Evolutionary conservation across 2,797 vertebrate genomes (phyloP).

Genomic region (Macropodus opercularis): DNA sequence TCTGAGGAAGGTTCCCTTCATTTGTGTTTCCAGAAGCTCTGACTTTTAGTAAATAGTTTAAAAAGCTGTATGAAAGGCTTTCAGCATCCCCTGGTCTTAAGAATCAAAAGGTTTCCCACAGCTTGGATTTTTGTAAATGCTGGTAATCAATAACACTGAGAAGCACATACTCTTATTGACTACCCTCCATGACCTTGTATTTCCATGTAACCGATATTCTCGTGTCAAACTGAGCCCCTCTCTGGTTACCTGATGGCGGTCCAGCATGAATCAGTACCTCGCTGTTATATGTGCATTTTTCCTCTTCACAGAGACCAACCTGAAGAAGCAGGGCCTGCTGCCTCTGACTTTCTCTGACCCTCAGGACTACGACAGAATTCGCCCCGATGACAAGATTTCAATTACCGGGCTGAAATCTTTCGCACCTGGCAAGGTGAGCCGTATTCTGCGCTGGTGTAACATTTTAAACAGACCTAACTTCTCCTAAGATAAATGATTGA

Average conservation of each 20-base stretch:
- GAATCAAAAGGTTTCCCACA: background rate
- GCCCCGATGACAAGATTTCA: conserved; percentile 91
- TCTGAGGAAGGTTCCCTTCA: background rate
- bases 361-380: conserved; percentile 91
- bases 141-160: conserved; percentile 15
- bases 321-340: conserved; percentile 82
- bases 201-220: conserved; percentile 21
- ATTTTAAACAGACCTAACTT: background rate
- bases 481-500: conserved; percentile 3
- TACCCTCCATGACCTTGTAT: conserved; percentile 41
- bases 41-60: background rate
- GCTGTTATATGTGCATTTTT: background rate
- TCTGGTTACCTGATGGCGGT: conserved; percentile 33
- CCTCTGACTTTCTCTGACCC: conserved; percentile 91
- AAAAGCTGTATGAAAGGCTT: background rate
- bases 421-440: conserved; percentile 88
- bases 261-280: conserved; percentile 1
- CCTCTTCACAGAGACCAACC: conserved; percentile 75
- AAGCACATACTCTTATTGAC: conserved; percentile 1
- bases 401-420: conserved; percentile 87
- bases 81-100: background rate
- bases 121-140: background rate
- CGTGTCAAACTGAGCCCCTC: conserved; percentile 9
- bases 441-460: background rate
- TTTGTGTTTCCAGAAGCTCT: background rate